Conservation (phyloP, 2,113 vertebrate species). For the Trochalopteron elliotii region DNA sequence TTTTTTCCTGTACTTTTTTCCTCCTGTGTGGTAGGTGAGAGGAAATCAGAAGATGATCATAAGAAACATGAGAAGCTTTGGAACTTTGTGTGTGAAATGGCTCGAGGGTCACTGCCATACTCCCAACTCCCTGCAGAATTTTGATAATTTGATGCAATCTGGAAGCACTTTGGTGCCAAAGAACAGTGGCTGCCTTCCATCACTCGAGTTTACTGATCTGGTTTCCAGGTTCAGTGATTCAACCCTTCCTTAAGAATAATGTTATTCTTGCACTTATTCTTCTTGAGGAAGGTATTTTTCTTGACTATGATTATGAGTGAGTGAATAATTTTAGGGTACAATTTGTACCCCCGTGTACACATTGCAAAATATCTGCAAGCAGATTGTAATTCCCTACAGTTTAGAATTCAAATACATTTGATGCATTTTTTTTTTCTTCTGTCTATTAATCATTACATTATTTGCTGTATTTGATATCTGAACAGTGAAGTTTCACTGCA, state of each 20-base stretch:
- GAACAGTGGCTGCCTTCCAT: not conserved
- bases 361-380: not conserved
- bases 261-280: not conserved
- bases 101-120: constrained; percentile 12
- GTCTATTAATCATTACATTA: not conserved
- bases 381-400: not conserved
- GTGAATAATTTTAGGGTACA: not conserved
- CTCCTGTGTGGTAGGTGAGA: not conserved
- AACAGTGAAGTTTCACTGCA: not conserved
- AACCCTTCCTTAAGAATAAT: not conserved
- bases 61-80: not conserved
- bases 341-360: not conserved
- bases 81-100: not conserved
- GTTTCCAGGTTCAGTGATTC: not conserved
- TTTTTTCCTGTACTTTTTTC: not conserved
- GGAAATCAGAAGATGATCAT: not conserved
- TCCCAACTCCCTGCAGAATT: not conserved
- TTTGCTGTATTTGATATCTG: not conserved
- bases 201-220: not conserved
- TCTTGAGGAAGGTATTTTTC: not conserved
- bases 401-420: not conserved
- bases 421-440: not conserved
- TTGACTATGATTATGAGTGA: not conserved
- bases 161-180: constrained; percentile 43
- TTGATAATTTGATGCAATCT: constrained; percentile 41